phyloP scores from a whole-genome alignment of 2,113 vertebrate genomes.

The Propithecus coquereli region DNA sequence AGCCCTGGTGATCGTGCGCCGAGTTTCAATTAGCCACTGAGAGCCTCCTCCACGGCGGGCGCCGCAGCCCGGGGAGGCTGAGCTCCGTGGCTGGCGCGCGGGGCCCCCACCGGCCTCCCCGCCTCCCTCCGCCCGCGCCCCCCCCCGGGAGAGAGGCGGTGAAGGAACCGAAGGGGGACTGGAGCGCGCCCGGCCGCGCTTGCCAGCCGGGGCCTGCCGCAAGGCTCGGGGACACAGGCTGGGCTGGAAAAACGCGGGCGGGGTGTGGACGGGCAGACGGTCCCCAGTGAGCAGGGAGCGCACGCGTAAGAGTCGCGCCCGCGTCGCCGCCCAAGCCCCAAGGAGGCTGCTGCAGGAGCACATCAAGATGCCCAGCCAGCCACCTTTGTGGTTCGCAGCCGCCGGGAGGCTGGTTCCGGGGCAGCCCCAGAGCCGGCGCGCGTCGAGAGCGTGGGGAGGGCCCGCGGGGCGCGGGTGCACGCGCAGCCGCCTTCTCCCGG shows the following conservation, averaged over 20 bases:
- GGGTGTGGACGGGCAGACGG: neutral
- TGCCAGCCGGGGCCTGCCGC: neutral
- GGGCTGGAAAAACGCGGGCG: fast-evolving
- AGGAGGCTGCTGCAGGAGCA: neutral
- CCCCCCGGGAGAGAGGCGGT: neutral
- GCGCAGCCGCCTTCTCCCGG: neutral
- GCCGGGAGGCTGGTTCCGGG: neutral
- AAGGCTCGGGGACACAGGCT: neutral
- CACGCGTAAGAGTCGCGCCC: neutral
- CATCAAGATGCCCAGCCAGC: neutral
- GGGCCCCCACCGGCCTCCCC: neutral
- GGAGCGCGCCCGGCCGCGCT: neutral
- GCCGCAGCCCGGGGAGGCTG: neutral
- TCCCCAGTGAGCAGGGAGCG: neutral
- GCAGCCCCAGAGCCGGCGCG: fast-evolving
- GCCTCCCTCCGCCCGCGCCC: neutral
- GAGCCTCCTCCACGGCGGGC: neutral
- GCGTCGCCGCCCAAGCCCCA: neutral
- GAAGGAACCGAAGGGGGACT: neutral
- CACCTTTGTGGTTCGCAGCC: neutral
- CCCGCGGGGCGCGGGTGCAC: neutral
- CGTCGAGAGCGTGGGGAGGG: neutral
- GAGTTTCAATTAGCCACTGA: neutral
- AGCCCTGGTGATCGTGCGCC: neutral
- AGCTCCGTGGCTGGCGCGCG: neutral